These are phyloP conservation scores for Gymnogyps californianus DNA, from an alignment of 2,113 vertebrate species.

Conservation along the genomic window DNA sequence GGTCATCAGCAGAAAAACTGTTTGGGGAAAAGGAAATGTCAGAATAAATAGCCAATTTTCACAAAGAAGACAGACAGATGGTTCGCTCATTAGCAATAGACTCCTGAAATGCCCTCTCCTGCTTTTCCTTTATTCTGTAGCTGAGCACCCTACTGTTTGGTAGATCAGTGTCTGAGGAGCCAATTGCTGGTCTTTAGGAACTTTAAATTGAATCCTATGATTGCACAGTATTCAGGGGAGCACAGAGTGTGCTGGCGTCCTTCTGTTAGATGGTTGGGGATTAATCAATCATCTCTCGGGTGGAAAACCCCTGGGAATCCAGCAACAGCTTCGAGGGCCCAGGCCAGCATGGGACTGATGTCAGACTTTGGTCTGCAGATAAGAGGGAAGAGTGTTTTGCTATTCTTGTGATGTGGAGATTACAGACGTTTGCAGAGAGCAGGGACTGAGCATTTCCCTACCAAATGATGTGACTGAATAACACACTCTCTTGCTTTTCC, in stretches of 20 bases:
- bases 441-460: slow-evolving; percentile 10
- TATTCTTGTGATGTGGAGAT: slow-evolving; percentile 32
- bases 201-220: not conserved
- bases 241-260: not conserved
- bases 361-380: not conserved
- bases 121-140: not conserved
- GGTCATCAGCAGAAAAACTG: not conserved
- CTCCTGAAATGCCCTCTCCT: slow-evolving; percentile 1
- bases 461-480: slow-evolving; percentile 15
- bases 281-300: not conserved
- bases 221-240: not conserved
- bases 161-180: not conserved
- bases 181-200: not conserved
- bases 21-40: not conserved
- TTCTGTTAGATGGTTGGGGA: not conserved
- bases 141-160: not conserved
- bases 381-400: not conserved
- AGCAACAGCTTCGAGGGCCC: fast-evolving
- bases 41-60: slow-evolving; percentile 35
- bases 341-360: not conserved
- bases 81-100: slow-evolving; percentile 13
- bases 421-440: not conserved
- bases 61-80: slow-evolving; percentile 37
- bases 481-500: not conserved
- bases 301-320: not conserved